Evolutionary conservation across 1,140 invertebrate genomes (phyloP), one percentile per base, ranked within the genome.

Genomic region (Drosophila sturtevanti): DNA sequence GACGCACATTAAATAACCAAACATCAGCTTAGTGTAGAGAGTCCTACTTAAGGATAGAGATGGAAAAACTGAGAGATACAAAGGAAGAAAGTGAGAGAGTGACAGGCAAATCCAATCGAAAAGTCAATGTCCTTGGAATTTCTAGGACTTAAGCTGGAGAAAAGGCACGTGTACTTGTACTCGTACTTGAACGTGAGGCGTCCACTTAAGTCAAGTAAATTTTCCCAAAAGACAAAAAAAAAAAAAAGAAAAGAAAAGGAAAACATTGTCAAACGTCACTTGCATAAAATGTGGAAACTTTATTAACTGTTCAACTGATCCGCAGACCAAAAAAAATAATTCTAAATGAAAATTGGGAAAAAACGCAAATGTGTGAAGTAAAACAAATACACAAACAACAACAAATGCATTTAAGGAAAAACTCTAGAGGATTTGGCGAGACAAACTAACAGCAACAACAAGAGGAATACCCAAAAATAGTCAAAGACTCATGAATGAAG

Each of bases 221-320:
- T 82, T 86, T 86, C 76, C 79, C 74, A 76, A 68, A 76, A 58
- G 27, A 41, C 48, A 48, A 68, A 63, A 63, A 63, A 52, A 22
- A 48, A 68, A 63, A 63, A 59, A 52, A 35, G 9, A 51, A 4
- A 31, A 16, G 12, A 44, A 14, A 66, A 73, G 60, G 55, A 70
- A 74, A 75, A 78, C 75, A 74, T 62, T 70, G 68, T 65, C 34
- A 24, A 52, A 72, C 68, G 68, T 77, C 82, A 86, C 82, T 86
- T 86, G 82, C 82, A 86, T 87, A 86, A 86, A 86, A 86, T 86
- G 84, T 86, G 79, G 82, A 82, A 82, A 86, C 79, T 87, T 86
- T 56, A 86, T 86, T 86, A 86, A 87, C 82, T 67, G 72, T 61
- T 27, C 65, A 21, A 9, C 44, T 51, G 62, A 72, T 48, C 56